Percentiles rank a stretch among this genome's conserved stretches.
Conservation (phyloP, 64 coral and sea anemone genomes). For the Dendronephthya gigantea region DNA sequence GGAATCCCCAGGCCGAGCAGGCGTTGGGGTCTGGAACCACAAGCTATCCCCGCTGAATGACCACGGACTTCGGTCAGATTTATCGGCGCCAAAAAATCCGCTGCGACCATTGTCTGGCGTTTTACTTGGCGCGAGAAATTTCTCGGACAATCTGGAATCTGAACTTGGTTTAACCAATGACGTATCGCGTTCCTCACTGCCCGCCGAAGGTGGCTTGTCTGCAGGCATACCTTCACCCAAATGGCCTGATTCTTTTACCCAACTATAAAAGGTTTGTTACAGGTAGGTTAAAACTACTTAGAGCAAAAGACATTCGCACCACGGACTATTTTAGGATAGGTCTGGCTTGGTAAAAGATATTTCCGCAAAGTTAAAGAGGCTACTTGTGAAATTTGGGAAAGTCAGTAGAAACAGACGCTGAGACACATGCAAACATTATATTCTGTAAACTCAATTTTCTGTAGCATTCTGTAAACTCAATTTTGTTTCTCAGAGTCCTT, state of each 20-base stretch:
- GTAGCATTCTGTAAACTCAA: no score
- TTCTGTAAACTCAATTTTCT: no score
- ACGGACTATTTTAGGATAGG: no score
- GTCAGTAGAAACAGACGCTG: no score
- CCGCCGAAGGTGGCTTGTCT: background rate
- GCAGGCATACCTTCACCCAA: background rate
- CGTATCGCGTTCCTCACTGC: background rate
- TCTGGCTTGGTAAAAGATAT: no score
- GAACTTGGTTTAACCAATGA: background rate
- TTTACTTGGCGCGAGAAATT: conserved; percentile 1
- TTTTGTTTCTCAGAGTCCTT: no score
- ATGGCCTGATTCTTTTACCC: background rate
- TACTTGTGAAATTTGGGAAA: no score
- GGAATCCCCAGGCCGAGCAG: background rate
- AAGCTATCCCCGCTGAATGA: conserved; percentile 7
- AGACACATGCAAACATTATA: no score
- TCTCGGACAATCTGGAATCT: conserved; percentile 11
- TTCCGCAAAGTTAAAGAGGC: no score
- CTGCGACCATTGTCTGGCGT: background rate
- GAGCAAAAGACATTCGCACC: no score
- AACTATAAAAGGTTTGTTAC: background rate
- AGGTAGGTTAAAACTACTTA: no score
- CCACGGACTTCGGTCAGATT: background rate
- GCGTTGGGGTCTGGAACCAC: background rate
- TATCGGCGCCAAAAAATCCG: background rate